Evolutionary conservation across 2,113 vertebrate genomes (phyloP), one percentile per base, ranked within the genome.

Genomic region (Cichladusa arquata): DNA sequence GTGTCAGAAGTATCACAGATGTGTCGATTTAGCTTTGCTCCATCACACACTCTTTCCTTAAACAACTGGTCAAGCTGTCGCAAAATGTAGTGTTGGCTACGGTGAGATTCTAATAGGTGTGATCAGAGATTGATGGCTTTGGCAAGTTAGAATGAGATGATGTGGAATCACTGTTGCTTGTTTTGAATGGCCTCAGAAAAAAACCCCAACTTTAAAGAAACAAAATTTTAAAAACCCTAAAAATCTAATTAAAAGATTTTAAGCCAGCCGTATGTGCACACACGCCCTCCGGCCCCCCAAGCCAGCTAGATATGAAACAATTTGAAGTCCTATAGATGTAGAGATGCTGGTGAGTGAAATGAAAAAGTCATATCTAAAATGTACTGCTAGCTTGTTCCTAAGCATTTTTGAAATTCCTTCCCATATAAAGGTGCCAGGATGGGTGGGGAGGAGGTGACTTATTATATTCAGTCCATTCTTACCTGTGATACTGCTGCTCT

Each of bases 1-100:
- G 97, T 97, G 96, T 97, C 97, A 97, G 97, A 97, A 97, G 94
- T 96, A 96, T 98, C 97, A 97, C 96, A 98, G 95, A 97, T 88
- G 61, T 96, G 97, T 97, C 96, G 95, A 95, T 97, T 98, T 97
- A 96, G 96, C 95, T 97, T 95, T 96, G 95, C 96, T 96, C 95
- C 95, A 92, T 97, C 95, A 96, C 96, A 95, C 91, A 88, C 93
- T 96, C 97, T 95, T 94, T 84, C 89, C 40, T 94, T 95, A 96
- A 98, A 97, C 97, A 97, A 96, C 97, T 97, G 93, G 95, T 95
- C 96, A 97, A 96, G 96, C 96, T 94, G 94, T 90, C 64, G 45
- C 96, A 96, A 96, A 95, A 94, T 62, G 93, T 95, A 94, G 88
- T 29, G 88, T 77, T 93, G 83, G 92, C 94, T 95, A 77, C 94